Conservation (phyloP, 2,113 vertebrate genomes). For the Telmatochromis sp. region DNA sequence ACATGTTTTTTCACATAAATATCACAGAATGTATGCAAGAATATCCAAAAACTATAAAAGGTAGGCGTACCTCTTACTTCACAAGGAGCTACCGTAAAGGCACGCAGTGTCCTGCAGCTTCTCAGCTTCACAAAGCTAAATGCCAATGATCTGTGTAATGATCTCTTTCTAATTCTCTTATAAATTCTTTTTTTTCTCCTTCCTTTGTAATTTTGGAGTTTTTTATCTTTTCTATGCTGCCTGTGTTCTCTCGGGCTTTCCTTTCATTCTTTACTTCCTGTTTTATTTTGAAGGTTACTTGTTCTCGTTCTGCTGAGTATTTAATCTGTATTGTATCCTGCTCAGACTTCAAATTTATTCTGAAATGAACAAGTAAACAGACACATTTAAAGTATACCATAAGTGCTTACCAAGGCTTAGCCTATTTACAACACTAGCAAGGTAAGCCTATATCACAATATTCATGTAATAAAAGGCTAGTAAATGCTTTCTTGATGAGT, state of each 20-base stretch:
- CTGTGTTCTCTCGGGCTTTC: background rate
- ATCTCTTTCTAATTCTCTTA: background rate
- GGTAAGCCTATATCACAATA: background rate
- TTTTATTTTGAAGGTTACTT: background rate
- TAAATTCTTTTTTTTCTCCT: background rate
- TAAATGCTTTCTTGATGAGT: background rate
- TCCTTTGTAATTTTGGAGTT: background rate
- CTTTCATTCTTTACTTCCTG: background rate
- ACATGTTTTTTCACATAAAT: background rate
- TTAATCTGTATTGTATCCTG: background rate
- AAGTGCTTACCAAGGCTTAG: background rate
- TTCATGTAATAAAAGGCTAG: background rate
- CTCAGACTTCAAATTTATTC: background rate
- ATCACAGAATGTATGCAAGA: background rate
- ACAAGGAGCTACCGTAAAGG: background rate
- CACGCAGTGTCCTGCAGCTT: background rate
- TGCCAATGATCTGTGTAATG: background rate
- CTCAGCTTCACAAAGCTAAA: background rate
- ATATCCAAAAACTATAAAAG: background rate
- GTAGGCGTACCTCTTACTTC: background rate
- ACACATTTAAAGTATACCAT: background rate
- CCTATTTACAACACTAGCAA: background rate
- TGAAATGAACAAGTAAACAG: background rate
- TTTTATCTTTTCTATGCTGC: background rate
- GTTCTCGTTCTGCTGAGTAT: background rate